Percentiles rank a stretch among this genome's conserved stretches.
phyloP scores from a whole-genome alignment of 2,888 invertebrate genomes.

The Actias luna region DNA sequence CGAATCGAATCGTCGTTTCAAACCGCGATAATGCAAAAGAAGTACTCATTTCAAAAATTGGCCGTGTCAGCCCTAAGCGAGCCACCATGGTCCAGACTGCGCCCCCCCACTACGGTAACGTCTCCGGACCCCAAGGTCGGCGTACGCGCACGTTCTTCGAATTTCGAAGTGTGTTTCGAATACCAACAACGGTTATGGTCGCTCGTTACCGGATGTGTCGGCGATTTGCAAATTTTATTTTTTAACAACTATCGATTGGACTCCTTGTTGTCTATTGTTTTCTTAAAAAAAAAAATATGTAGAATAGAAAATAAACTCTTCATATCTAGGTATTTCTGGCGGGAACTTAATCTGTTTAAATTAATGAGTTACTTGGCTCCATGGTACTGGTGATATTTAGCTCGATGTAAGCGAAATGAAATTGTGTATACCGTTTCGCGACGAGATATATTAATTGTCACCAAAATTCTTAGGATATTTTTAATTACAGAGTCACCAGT shows the following conservation, averaged over 20 bases:
- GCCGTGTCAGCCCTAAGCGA: background rate
- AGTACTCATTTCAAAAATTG: too few relatives aligned
- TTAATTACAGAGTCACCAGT: too few relatives aligned
- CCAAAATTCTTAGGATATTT: too few relatives aligned
- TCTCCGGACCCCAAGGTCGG: conserved; percentile 60
- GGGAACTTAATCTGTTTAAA: too few relatives aligned
- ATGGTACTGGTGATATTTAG: too few relatives aligned
- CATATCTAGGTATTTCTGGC: too few relatives aligned
- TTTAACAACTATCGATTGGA: conserved; percentile 11
- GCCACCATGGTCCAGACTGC: conserved; percentile 9
- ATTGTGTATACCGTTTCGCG: too few relatives aligned
- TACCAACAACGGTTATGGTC: conserved; percentile 48
- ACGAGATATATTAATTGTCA: too few relatives aligned
- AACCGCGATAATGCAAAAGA: background rate
- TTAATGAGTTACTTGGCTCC: too few relatives aligned
- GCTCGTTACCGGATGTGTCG: conserved; percentile 56
- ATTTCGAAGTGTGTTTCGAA: conserved; percentile 49
- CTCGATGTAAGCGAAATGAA: too few relatives aligned
- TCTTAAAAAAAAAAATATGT: background rate
- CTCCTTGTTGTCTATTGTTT: background rate
- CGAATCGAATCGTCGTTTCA: too few relatives aligned
- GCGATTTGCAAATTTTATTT: conserved; percentile 41
- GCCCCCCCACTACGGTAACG: conserved; percentile 33
- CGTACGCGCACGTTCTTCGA: conserved; percentile 56
- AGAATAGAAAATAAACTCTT: too few relatives aligned